Conservation (phyloP, 30 jellyfish, hydroid and myxozoan species). For the Chrysaora quinquecirrha region DNA sequence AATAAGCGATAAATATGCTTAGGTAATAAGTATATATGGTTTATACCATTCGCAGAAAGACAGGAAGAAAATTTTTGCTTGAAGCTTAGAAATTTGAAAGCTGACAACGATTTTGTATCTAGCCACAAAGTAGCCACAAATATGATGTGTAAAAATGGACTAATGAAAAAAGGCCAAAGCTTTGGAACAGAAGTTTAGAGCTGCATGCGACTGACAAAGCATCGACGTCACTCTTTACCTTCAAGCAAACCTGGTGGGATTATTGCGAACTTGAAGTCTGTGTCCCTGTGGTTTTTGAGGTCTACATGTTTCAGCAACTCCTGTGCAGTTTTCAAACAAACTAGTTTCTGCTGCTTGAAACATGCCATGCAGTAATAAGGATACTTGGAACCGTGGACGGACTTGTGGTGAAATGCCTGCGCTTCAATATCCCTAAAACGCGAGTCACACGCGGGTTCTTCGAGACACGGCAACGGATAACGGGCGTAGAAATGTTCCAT, state of each 20-base stretch:
- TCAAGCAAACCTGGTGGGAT: constrained; percentile 52
- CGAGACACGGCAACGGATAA: constrained; percentile 90
- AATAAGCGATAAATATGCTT: too few species aligned
- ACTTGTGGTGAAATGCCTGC: constrained; percentile 91
- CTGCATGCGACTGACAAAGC: too few species aligned
- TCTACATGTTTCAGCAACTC: constrained; percentile 71
- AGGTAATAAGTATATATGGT: too few species aligned
- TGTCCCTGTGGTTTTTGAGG: constrained; percentile 46
- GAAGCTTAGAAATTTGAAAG: too few species aligned
- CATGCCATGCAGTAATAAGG: constrained; percentile 94
- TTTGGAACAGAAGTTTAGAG: too few species aligned
- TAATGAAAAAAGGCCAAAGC: too few species aligned
- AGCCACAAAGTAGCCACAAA: too few species aligned
- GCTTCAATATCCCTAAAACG: constrained; percentile 80
- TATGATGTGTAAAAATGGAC: too few species aligned
- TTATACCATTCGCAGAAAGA: too few species aligned
- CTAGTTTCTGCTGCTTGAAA: constrained; percentile 70
- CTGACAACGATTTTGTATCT: too few species aligned
- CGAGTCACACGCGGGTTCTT: constrained; percentile 76
- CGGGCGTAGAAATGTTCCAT: constrained; percentile 75
- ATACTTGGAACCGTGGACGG: constrained; percentile 68
- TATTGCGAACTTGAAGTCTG: constrained; percentile 74
- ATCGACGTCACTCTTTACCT: too few species aligned
- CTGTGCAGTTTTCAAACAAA: constrained; percentile 70
- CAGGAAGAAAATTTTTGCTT: too few species aligned